Evolutionary conservation across 1,140 invertebrate genomes (phyloP), one percentile per base, ranked within the genome.

Genomic region (Euwallacea similis): DNA sequence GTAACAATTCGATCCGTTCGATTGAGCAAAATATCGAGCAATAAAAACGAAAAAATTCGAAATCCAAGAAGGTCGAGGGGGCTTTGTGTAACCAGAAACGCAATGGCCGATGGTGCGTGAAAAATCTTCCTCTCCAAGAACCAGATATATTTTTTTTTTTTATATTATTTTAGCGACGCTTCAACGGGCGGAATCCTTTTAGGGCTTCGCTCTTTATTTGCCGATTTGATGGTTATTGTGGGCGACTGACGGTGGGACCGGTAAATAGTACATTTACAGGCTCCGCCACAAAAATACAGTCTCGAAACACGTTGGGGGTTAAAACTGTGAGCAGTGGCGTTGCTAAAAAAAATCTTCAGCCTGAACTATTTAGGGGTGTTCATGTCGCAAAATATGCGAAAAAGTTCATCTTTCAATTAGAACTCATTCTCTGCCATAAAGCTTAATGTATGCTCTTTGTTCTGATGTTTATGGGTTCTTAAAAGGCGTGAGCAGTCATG

Each of bases 1-100:
- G 46, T 10, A 50, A 50, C 13, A 50, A 50, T 50, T 50, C 46
- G 46, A 50, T 50, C 46, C 46, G 13, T 50, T 50, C 46, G 46
- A 50, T 50, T 13, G 46, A 50, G 46, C 46, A 50, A 50, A 50
- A 50, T 50, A 50, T 50, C 13, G 46, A 50, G 13, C 46, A 50
- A 50, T 50, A 50, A 50, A 50, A 50, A 50, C 9, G 13, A 50
- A 50, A 50, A 50, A 50, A 50, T 50, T 50, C 46, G 46, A 50
- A 50, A 50, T 50, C 46, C 46, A 50, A 50, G 46, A 50, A 50
- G 21, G 46, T 1, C 46, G 46, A 0, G 46, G 13, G 46, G 46
- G 46, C 46, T 50, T 50, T 50, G 46, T 50, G 46, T 11, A 50
- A 50, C 46, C 46, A 50, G 46, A 50, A 50, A 50, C 46, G 46